These are phyloP conservation scores for Apis florea DNA, from an alignment of 1,140 invertebrate species.

Conservation along the genomic window DNA sequence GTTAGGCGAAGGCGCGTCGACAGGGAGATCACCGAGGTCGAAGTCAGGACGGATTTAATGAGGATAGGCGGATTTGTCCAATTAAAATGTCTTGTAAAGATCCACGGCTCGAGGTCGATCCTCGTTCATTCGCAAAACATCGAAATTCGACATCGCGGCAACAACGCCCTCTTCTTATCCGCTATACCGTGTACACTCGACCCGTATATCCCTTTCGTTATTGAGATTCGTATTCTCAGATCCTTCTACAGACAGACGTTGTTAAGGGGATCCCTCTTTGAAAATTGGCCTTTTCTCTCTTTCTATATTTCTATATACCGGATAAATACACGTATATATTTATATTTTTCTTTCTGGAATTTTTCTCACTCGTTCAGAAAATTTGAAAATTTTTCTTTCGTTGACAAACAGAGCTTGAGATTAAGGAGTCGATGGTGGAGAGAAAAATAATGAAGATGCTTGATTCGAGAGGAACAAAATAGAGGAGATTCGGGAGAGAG, in stretches of 20 bases:
- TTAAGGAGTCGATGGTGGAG: too few species aligned
- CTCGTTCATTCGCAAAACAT: slow-evolving; percentile 77
- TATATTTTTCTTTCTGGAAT: too few species aligned
- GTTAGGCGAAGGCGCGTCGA: slow-evolving; percentile 43
- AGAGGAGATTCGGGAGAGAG: background rate
- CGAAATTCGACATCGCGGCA: slow-evolving; percentile 70
- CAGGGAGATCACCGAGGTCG: slow-evolving; percentile 32
- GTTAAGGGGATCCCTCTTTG: background rate
- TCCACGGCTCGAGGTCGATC: slow-evolving; percentile 71
- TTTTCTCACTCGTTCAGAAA: too few species aligned
- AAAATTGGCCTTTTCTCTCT: background rate
- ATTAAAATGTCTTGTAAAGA: slow-evolving; percentile 81
- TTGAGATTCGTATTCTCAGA: slow-evolving; percentile 40
- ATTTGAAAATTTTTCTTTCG: too few species aligned
- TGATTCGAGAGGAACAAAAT: too few species aligned
- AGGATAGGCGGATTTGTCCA: slow-evolving; percentile 82
- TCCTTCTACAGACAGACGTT: slow-evolving; percentile 20
- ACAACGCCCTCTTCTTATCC: slow-evolving; percentile 76
- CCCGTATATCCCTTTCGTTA: slow-evolving; percentile 62
- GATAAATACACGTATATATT: too few species aligned
- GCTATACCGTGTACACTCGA: slow-evolving; percentile 29
- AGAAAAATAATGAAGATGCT: too few species aligned
- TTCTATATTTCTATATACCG: background rate
- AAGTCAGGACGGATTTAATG: slow-evolving; percentile 78
- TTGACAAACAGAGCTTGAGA: too few species aligned